Evolutionary conservation across 2,797 vertebrate species (phyloP).

Genomic region (Danionella dracula): DNA sequence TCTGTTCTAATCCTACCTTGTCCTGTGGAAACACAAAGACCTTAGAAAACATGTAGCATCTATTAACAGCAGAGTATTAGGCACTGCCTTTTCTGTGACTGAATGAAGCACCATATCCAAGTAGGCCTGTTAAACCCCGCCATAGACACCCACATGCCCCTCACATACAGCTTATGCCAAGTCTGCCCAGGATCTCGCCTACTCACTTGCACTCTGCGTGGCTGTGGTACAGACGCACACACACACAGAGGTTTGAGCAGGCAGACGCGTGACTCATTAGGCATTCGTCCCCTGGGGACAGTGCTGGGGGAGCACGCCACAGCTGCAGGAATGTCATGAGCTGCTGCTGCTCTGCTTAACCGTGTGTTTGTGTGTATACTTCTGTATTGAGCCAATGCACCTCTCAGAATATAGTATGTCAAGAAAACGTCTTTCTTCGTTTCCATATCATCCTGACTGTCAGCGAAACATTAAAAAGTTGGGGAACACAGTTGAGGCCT

Average conservation of each 20-base stretch:
- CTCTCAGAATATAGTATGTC: conserved; percentile 68
- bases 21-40: no score
- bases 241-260: conserved; percentile 73
- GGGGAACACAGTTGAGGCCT: no score
- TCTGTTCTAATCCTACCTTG: no score
- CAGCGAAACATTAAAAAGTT: conserved; percentile 33
- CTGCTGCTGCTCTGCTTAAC: conserved; percentile 52
- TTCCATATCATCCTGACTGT: conserved; percentile 59
- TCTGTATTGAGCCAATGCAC: conserved; percentile 61
- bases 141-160: conserved; percentile 47
- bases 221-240: conserved; percentile 48
- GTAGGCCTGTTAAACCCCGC: conserved; percentile 20
- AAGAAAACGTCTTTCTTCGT: conserved; percentile 56
- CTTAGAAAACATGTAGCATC: conserved; percentile 1
- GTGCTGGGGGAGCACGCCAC: conserved; percentile 68
- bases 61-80: no score
- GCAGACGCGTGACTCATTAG: conserved; percentile 83
- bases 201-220: conserved; percentile 49
- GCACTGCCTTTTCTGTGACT: neutral
- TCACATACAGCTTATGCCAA: conserved; percentile 66
- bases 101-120: conserved; percentile 7
- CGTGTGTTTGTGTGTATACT: conserved; percentile 21
- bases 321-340: conserved; percentile 78
- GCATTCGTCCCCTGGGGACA: conserved; percentile 77
- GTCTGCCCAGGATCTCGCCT: conserved; percentile 68